Conservation (phyloP, 2,113 vertebrate species). For the Maccullochella peelii region DNA sequence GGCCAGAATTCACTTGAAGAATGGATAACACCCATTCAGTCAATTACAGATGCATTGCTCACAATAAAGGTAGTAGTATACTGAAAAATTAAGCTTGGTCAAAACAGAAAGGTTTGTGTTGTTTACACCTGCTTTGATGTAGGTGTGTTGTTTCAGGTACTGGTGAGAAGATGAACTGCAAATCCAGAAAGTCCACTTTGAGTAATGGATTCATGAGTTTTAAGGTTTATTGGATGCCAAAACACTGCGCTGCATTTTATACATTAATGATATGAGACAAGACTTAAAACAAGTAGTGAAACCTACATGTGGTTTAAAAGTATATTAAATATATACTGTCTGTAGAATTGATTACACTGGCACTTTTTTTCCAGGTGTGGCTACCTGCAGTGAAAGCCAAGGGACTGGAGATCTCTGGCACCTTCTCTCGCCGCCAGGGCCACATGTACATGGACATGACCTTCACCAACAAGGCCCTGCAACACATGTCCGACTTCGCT, state of each 20-base stretch:
- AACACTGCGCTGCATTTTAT: too few relatives aligned
- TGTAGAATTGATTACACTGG: background rate
- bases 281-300: too few relatives aligned
- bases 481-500: constrained; percentile 99
- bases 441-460: constrained; percentile 99
- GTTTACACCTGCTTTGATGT: too few relatives aligned
- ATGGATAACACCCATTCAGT: background rate
- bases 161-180: too few relatives aligned
- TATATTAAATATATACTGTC: too few relatives aligned
- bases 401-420: constrained; percentile 96
- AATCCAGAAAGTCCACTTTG: too few relatives aligned
- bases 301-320: background rate
- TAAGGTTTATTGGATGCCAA: too few relatives aligned
- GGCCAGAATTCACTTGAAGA: background rate
- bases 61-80: background rate
- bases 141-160: too few relatives aligned
- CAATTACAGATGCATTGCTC: background rate
- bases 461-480: constrained; percentile 98
- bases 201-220: too few relatives aligned
- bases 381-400: constrained; percentile 98
- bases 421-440: constrained; percentile 95
- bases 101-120: background rate
- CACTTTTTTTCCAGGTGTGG: constrained; percentile 88
- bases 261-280: too few relatives aligned
- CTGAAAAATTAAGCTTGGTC: background rate